Conservation (phyloP, 2,797 vertebrate genomes). For the Sebastes aleutianus region DNA sequence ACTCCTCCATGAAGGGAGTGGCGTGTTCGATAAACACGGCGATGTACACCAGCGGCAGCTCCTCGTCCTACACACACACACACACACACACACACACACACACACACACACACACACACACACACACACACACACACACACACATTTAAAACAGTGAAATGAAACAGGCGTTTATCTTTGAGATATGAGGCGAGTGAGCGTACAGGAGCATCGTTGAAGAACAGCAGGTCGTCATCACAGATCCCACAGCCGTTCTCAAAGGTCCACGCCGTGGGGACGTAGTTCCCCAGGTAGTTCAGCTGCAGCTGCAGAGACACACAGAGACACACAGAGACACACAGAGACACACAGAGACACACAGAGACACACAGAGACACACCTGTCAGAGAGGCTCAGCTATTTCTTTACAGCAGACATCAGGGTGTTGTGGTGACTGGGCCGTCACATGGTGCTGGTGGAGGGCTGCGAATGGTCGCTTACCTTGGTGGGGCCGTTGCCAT, state of each 20-base stretch:
- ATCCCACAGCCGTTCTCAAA: constrained; percentile 84
- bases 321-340: too few species aligned
- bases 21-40: constrained; percentile 87
- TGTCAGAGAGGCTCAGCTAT: too few species aligned
- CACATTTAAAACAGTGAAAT: too few species aligned
- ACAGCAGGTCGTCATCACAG: constrained; percentile 80
- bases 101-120: too few species aligned
- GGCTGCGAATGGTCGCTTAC: constrained; percentile 65
- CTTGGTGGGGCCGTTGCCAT: constrained; percentile 93
- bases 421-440: too few species aligned
- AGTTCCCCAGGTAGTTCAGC: constrained; percentile 90
- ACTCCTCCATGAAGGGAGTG: constrained; percentile 88
- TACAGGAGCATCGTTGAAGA: constrained; percentile 61
- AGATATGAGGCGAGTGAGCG: too few species aligned
- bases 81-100: too few species aligned
- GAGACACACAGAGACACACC: background rate
- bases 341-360: too few species aligned
- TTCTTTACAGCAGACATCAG: too few species aligned
- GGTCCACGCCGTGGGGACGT: constrained; percentile 89
- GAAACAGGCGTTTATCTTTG: too few species aligned
- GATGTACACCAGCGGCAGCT: constrained; percentile 83
- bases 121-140: too few species aligned
- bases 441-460: background rate
- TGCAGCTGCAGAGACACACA: constrained; percentile 79
- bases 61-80: constrained; percentile 71